A percentile compares a stretch with the other conserved stretches of the same genome.
Conservation (phyloP, 2,888 invertebrate species). For the Ganaspis brasiliensis region DNA sequence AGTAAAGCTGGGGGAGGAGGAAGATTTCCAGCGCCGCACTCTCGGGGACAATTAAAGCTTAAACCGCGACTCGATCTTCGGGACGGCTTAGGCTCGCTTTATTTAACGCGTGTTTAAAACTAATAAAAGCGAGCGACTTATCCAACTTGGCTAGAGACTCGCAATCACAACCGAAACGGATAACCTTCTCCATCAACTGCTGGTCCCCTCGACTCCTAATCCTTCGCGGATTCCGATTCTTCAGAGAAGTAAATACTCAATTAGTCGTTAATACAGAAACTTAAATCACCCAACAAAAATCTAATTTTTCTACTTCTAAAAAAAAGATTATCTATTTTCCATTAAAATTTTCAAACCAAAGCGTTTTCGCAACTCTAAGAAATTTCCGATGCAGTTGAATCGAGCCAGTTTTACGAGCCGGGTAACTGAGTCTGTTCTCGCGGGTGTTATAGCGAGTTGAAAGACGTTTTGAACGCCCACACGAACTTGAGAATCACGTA, state of each 20-base stretch:
- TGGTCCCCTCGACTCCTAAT: too few species aligned
- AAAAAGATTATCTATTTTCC: not conserved
- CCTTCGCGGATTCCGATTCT: too few species aligned
- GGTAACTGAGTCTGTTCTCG: slow-evolving; percentile 33
- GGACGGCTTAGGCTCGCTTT: slow-evolving; percentile 75
- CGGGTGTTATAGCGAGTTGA: slow-evolving; percentile 41
- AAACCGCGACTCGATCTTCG: slow-evolving; percentile 73
- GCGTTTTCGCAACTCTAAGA: not conserved
- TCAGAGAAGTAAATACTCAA: too few species aligned
- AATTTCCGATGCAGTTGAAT: not conserved
- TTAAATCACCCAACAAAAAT: too few species aligned
- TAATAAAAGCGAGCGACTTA: slow-evolving; percentile 73
- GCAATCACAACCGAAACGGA: slow-evolving; percentile 71
- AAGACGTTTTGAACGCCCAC: slow-evolving; percentile 30
- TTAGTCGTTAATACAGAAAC: too few species aligned
- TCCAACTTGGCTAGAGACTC: slow-evolving; percentile 62
- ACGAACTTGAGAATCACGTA: slow-evolving; percentile 2
- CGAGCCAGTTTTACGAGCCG: slow-evolving; percentile 17
- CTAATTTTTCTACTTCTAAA: too few species aligned
- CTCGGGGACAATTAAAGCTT: slow-evolving; percentile 70
- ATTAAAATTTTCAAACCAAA: not conserved
- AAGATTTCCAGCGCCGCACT: slow-evolving; percentile 41
- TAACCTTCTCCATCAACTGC: slow-evolving; percentile 2
- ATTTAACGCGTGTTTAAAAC: slow-evolving; percentile 80
- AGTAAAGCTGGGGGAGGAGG: not conserved